Conservation (phyloP, 1,140 invertebrate genomes). For the Caenorhabditis tropicalis region DNA sequence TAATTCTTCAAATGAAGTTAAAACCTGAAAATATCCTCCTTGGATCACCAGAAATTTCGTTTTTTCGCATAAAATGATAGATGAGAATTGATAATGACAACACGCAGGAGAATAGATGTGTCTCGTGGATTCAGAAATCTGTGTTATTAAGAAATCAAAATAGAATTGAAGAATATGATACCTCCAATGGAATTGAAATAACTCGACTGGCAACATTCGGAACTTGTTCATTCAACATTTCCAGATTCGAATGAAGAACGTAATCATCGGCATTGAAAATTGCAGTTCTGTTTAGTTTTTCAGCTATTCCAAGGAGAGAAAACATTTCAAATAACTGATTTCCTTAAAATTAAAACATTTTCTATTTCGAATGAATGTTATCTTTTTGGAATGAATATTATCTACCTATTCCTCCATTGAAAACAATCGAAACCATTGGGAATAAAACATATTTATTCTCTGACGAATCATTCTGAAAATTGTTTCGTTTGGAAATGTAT, state of each 20-base stretch:
- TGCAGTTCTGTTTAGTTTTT: constrained; percentile 1
- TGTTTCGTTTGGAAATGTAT: too few relatives aligned
- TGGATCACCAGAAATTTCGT: not conserved
- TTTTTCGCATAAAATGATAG: not conserved
- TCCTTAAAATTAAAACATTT: not conserved
- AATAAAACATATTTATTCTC: not conserved
- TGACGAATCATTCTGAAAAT: not conserved
- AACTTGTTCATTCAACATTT: not conserved
- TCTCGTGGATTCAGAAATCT: not conserved
- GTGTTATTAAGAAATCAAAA: too few relatives aligned
- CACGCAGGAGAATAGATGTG: not conserved
- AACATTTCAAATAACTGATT: constrained; percentile 2
- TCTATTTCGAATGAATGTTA: too few relatives aligned
- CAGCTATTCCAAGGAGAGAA: constrained; percentile 2
- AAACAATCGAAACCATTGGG: constrained; percentile 1
- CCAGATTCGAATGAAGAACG: constrained; percentile 1
- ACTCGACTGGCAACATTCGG: not conserved
- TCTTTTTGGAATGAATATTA: too few relatives aligned
- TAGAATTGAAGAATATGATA: not conserved
- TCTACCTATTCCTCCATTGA: not conserved
- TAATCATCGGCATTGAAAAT: constrained; percentile 11
- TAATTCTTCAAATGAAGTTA: not conserved
- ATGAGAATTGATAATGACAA: constrained; percentile 16
- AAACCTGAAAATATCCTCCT: constrained; percentile 1
- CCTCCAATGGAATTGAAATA: not conserved